A percentile compares a stretch with the other conserved stretches of the same genome.
phyloP scores from a whole-genome alignment of 1,140 invertebrate genomes.

The Drosophila dunni region DNA sequence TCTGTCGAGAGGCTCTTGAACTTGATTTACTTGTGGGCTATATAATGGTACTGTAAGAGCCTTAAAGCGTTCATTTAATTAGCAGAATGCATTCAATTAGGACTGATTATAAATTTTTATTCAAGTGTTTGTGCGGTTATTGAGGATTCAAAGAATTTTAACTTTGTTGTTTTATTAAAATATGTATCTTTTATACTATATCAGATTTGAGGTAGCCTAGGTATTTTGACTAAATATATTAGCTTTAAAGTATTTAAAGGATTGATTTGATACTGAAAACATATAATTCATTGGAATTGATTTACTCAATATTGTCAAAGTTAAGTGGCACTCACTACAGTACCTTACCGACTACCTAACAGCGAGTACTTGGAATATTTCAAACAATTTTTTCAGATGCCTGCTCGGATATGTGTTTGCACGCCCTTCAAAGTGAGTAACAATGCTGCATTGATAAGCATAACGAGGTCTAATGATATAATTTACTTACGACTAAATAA shows the following conservation, averaged over 20 bases:
- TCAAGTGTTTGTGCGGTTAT: too few relatives aligned
- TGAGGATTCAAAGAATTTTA: too few relatives aligned
- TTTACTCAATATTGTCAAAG: not conserved
- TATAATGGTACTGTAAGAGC: not conserved
- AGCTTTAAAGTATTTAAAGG: not conserved
- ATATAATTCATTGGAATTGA: not conserved
- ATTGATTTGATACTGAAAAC: not conserved
- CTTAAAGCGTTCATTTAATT: not conserved
- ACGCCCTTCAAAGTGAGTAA: not conserved
- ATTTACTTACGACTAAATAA: slow-evolving; percentile 74
- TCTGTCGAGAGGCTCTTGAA: not conserved
- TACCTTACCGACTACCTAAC: slow-evolving; percentile 40
- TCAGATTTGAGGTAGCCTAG: too few relatives aligned
- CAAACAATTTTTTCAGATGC: slow-evolving; percentile 5
- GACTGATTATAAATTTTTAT: too few relatives aligned
- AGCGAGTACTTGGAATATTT: slow-evolving; percentile 14
- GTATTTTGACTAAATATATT: too few relatives aligned
- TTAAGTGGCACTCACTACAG: slow-evolving; percentile 43
- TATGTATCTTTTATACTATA: too few relatives aligned
- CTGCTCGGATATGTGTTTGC: not conserved
- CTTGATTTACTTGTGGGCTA: slow-evolving; percentile 3
- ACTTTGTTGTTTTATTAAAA: too few relatives aligned
- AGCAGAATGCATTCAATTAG: not conserved
- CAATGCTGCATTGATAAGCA: slow-evolving; percentile 52
- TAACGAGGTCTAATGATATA: slow-evolving; percentile 74